phyloP scores from a whole-genome alignment of 2,113 vertebrate genomes.

The Halichoerus grypus region DNA sequence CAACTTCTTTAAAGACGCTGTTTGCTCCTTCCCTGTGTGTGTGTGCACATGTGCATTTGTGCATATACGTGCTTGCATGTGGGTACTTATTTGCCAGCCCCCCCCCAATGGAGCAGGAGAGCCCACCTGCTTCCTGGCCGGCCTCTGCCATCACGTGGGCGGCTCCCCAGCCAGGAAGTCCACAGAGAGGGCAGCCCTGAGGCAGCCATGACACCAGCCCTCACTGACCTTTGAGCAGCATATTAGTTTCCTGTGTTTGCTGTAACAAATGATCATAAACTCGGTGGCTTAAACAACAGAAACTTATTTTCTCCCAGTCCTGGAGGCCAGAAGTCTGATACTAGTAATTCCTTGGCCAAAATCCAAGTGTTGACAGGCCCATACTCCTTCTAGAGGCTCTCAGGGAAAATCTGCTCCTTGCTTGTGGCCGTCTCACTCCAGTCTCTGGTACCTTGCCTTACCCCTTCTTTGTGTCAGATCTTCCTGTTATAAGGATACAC shows the following conservation, averaged over 20 bases:
- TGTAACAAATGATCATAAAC: background rate
- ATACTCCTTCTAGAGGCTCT: background rate
- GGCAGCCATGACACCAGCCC: background rate
- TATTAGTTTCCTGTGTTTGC: background rate
- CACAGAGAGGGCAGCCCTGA: background rate
- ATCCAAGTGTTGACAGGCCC: background rate
- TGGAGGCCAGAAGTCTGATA: background rate
- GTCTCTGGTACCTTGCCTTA: background rate
- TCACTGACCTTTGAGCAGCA: background rate
- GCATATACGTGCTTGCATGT: background rate
- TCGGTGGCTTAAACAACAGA: background rate
- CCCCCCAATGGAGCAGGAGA: background rate
- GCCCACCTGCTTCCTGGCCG: background rate
- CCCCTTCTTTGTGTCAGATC: background rate
- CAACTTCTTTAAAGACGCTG: background rate
- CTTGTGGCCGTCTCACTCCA: background rate
- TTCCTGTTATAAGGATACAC: background rate
- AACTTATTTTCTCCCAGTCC: background rate
- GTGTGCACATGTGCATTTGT: accelerated
- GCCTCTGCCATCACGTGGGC: background rate
- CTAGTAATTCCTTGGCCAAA: background rate
- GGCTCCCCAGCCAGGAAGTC: background rate
- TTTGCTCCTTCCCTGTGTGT: background rate
- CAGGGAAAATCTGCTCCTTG: background rate
- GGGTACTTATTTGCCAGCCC: background rate